Evolutionary conservation across 2,888 invertebrate species (phyloP).

Genomic region (Drosophila parthenogenetica): DNA sequence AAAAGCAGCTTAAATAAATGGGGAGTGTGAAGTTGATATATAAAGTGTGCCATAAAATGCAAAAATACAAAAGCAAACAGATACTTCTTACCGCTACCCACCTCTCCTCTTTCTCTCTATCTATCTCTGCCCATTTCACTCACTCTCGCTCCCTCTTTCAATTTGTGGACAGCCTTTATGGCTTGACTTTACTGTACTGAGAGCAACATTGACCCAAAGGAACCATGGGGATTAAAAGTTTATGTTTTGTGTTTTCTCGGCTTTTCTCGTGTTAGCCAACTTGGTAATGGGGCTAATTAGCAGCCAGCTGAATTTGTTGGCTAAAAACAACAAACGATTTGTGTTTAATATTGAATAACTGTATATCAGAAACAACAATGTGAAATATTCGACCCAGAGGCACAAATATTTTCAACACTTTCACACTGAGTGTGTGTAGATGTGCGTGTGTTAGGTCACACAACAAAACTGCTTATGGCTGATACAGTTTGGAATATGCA

Average conservation of each 20-base stretch:
- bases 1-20: conserved; percentile 33
- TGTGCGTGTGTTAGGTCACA: conserved; percentile 41
- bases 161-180: background rate
- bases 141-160: background rate
- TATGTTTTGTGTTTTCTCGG: background rate
- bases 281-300: conserved; percentile 23
- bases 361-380: conserved; percentile 30
- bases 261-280: conserved; percentile 1
- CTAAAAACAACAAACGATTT: conserved; percentile 19
- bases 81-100: background rate
- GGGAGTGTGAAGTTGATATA: conserved; percentile 37
- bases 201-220: background rate
- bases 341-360: conserved; percentile 34
- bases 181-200: conserved; percentile 8
- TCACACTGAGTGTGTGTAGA: conserved; percentile 16
- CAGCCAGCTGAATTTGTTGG: conserved; percentile 13
- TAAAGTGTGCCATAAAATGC: conserved; percentile 33
- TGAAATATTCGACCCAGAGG: conserved; percentile 46
- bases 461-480: conserved; percentile 17
- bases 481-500: conserved; percentile 49
- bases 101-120: background rate
- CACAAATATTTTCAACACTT: conserved; percentile 54
- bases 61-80: conserved; percentile 8
- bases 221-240: conserved; percentile 15
- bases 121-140: background rate